These are phyloP conservation scores for Dermatemys mawii DNA, from an alignment of 2,113 vertebrate species.

Conservation along the genomic window DNA sequence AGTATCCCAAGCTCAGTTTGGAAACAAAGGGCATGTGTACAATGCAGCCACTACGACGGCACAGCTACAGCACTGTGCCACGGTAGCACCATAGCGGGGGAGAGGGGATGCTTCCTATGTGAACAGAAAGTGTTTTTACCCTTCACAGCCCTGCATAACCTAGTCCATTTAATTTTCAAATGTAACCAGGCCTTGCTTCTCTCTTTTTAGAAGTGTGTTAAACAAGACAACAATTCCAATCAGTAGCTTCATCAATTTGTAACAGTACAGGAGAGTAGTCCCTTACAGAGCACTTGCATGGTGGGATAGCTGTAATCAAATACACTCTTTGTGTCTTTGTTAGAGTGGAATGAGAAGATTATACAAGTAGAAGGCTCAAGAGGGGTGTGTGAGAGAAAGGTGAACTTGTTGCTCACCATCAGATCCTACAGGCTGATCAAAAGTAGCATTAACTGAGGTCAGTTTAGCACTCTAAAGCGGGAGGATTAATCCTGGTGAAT, in stretches of 20 bases:
- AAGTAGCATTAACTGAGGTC: background rate
- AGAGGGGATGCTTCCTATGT: too few species aligned
- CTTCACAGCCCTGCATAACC: too few species aligned
- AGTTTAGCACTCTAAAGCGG: background rate
- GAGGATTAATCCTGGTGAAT: background rate
- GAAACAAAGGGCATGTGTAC: background rate
- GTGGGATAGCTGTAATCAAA: background rate
- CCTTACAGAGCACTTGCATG: background rate
- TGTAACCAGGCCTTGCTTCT: too few species aligned
- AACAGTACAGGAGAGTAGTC: background rate
- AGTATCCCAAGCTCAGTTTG: background rate
- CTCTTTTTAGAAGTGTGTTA: too few species aligned
- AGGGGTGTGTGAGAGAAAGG: background rate
- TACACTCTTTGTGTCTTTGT: background rate
- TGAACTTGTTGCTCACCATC: background rate
- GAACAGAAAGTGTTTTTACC: too few species aligned
- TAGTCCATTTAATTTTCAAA: too few species aligned
- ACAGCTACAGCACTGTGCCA: too few species aligned
- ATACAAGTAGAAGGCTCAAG: background rate
- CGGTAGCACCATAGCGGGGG: background rate
- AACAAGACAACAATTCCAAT: background rate
- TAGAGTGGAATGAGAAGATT: background rate
- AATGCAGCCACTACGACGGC: background rate
- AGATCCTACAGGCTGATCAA: background rate
- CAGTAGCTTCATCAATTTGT: background rate